Percentiles rank a stretch among this genome's conserved stretches.
These are phyloP conservation scores for Lasioglossum villosulum DNA, from an alignment of 2,888 invertebrate species.

Conservation along the genomic window DNA sequence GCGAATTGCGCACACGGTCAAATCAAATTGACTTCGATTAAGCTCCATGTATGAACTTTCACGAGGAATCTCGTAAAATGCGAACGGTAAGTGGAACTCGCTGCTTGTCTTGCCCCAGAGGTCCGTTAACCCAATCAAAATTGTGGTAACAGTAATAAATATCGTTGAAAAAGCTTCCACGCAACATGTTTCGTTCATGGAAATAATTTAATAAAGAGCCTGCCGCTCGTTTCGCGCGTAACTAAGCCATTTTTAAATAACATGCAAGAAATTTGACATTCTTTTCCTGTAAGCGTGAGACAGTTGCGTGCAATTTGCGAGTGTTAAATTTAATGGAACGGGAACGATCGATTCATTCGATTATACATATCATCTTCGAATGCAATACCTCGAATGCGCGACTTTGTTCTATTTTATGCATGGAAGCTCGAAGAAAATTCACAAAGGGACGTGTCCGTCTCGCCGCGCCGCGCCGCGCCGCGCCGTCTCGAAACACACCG, in stretches of 20 bases:
- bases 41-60: conserved; percentile 3
- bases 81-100: neutral
- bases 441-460: neutral
- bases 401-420: neutral
- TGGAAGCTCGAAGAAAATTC: neutral
- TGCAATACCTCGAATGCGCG: neutral
- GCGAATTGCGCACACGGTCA: conserved; percentile 19
- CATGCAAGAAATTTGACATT: neutral
- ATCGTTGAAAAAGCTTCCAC: neutral
- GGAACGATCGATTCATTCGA: too few species aligned
- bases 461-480: neutral
- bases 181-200: neutral
- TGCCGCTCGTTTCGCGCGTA: neutral
- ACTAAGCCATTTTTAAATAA: neutral
- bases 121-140: neutral
- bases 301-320: neutral
- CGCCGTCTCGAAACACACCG: neutral
- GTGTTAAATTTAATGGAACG: neutral
- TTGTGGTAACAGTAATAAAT: neutral
- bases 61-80: neutral
- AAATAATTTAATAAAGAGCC: neutral
- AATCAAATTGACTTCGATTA: conserved; percentile 44
- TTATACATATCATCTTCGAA: too few species aligned
- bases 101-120: neutral
- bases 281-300: neutral